Percentiles rank a stretch among this genome's conserved stretches.
Conservation (phyloP, 2,113 vertebrate species). For the Ageneiosus marmoratus region DNA sequence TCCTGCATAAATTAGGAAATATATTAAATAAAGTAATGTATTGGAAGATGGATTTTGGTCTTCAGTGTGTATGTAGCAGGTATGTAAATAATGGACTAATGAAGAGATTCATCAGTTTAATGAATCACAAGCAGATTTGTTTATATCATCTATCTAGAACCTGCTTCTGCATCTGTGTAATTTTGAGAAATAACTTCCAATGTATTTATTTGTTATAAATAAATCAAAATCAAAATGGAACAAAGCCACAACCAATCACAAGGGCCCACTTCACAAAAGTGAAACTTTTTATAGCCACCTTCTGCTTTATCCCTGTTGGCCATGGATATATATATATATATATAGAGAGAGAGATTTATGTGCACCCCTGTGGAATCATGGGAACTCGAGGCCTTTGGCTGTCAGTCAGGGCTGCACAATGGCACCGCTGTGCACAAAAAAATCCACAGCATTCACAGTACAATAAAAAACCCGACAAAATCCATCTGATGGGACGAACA, state of each 20-base stretch:
- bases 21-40: not conserved
- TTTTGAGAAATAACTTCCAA: not conserved
- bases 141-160: not conserved
- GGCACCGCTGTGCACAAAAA: slow-evolving; percentile 79
- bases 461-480: slow-evolving; percentile 59
- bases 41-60: not conserved
- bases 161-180: not conserved
- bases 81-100: too few relatives aligned
- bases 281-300: not conserved
- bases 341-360: too few relatives aligned
- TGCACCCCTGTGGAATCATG: slow-evolving; percentile 16
- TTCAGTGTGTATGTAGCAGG: not conserved
- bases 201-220: not conserved
- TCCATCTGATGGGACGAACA: slow-evolving; percentile 21
- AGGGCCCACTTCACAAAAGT: not conserved
- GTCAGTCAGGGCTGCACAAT: slow-evolving; percentile 48
- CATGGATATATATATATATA: not conserved
- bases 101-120: not conserved
- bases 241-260: not conserved
- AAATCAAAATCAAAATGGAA: not conserved
- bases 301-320: slow-evolving; percentile 5
- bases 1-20: not conserved
- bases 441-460: slow-evolving; percentile 82
- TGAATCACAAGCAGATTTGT: not conserved
- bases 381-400: slow-evolving; percentile 20